Evolutionary conservation across 2,797 vertebrate genomes (phyloP).

Genomic region (Myoxocephalus aenaeus): DNA sequence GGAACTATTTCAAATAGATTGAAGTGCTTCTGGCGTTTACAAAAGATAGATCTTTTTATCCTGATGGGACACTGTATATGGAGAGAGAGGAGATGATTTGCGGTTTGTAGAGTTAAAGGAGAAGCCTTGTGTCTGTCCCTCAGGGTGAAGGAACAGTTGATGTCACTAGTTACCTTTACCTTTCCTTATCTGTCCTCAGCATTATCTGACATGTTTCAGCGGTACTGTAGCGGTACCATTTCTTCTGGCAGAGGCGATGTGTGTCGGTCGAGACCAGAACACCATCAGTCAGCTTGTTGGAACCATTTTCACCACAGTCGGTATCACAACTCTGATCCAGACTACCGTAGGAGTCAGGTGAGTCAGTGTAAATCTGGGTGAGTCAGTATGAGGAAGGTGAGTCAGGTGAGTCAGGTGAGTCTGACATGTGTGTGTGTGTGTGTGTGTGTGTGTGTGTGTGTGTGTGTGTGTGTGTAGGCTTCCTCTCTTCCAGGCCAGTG

Average conservation of each 20-base stretch:
- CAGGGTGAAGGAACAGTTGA: not conserved
- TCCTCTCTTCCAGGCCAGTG: constrained; percentile 96
- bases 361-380: constrained; percentile 25
- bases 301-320: constrained; percentile 96
- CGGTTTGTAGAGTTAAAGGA: too few species aligned
- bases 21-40: too few species aligned
- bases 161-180: not conserved
- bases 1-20: too few species aligned
- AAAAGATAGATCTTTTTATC: too few species aligned
- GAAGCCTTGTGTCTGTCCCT: too few species aligned
- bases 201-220: constrained; percentile 98
- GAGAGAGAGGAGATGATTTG: too few species aligned
- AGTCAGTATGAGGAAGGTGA: not conserved
- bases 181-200: constrained; percentile 78
- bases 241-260: constrained; percentile 93
- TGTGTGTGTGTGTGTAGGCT: constrained; percentile 80
- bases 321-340: constrained; percentile 96
- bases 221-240: constrained; percentile 96
- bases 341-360: constrained; percentile 94
- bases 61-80: too few species aligned
- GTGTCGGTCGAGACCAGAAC: constrained; percentile 92
- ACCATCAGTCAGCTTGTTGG: constrained; percentile 94
- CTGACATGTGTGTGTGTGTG: constrained; percentile 1
- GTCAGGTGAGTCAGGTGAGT: not conserved
- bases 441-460: constrained; percentile 9